Evolutionary conservation across 2,888 invertebrate species (phyloP), one percentile per base, ranked within the genome.

Genomic region (Caenorhabditis afra): DNA sequence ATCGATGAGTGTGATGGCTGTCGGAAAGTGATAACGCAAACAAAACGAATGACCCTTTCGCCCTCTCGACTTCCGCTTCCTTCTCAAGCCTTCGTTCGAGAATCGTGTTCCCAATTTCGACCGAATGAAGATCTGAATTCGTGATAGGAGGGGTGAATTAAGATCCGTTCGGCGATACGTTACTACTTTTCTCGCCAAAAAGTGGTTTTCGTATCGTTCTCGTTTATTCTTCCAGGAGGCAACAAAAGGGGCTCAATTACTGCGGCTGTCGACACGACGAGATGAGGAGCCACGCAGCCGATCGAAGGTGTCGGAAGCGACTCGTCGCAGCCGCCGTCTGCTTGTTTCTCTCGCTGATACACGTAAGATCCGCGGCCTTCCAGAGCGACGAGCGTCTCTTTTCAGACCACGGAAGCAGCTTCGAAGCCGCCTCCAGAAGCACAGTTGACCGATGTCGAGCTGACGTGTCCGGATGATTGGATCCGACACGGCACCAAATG

Each of bases 381-480:
- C 29, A n/a, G 29, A 29, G 29, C 3, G 3, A 29, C 29, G 29
- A 29, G 29, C 3, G 7, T 7, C 29, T 29, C 29, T 5, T 77
- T 78, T 12, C 68, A 76, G 76, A 68, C 62, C 18, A 50, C 47
- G 20, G 18, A 29, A 8, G 20, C 62, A 45, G 39, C 50, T 22
- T 73, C 73, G 45, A 55, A 65, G 50, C 22, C 66, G 29, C 62
- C 71, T 2, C 71, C 73, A 0, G 64, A 59, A 23, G 55, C 70
- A 7, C 59, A 75, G 29, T 55, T 58, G 62, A 45, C 67, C 45
- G 89, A 87, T 52, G 84, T 89, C 22, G 82, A 83, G 16, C 73
- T 87, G 47, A 62, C 67, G n/a, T 90, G 89, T 79, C 86, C 88
- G 12, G 87, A 84, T 45, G 90, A 87, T 7, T 91, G 90, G 90